phyloP scores from a whole-genome alignment of 2,888 invertebrate genomes.

The Andrena bucephala region DNA sequence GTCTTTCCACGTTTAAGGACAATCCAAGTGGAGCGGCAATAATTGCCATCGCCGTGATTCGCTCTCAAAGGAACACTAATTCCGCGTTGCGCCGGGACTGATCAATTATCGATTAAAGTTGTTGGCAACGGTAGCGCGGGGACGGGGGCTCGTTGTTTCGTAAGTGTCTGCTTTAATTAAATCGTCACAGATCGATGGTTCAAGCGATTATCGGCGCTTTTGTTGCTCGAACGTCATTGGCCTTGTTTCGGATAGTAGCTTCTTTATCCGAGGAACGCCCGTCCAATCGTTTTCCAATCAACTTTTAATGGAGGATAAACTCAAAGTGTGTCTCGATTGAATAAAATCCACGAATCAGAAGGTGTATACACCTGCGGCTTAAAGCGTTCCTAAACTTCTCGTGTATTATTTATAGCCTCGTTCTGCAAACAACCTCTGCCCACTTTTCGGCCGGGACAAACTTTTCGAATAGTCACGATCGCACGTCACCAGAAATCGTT shows the following conservation, averaged over 20 bases:
- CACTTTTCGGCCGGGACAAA: not conserved
- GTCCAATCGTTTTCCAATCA: not conserved
- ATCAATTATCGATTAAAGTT: constrained; percentile 15
- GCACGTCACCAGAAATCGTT: not conserved
- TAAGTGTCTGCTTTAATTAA: constrained; percentile 21
- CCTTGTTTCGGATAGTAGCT: not conserved
- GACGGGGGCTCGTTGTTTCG: not conserved
- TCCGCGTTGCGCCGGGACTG: not conserved
- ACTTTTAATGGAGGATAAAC: not conserved
- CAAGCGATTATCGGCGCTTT: not conserved
- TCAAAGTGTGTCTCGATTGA: not conserved
- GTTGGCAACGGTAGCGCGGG: not conserved
- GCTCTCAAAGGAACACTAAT: not conserved
- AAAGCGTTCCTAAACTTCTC: not conserved
- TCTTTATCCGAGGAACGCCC: not conserved
- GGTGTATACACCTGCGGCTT: not conserved
- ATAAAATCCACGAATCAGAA: not conserved
- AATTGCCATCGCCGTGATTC: constrained; percentile 12
- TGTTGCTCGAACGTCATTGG: not conserved
- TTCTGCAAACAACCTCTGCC: not conserved
- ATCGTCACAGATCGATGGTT: constrained; percentile 8
- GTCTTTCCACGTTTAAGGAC: not conserved
- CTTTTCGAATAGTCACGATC: constrained; percentile 1
- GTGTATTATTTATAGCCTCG: not conserved
- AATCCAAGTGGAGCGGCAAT: not conserved